phyloP scores from a whole-genome alignment of 2,888 invertebrate species.

The Creontiades dilutus region DNA sequence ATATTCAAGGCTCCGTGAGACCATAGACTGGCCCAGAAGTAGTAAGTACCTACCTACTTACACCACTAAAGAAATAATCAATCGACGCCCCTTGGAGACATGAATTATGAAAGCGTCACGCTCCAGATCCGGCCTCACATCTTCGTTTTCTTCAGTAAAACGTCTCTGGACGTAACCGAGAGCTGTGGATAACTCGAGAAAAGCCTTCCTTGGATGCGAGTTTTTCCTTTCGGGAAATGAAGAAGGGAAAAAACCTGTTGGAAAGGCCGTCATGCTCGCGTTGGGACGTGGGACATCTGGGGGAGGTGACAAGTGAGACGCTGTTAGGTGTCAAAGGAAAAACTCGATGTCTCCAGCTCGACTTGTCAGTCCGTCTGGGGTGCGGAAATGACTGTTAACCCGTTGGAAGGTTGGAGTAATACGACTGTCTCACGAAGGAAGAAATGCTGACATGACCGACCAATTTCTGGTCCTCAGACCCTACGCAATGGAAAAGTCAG shows the following conservation, averaged over 20 bases:
- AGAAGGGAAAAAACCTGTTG: conserved; percentile 28
- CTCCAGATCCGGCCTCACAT: background rate
- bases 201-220: background rate
- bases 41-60: too few relatives aligned
- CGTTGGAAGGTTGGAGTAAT: too few relatives aligned
- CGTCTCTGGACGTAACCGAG: conserved; percentile 6
- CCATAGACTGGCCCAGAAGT: too few relatives aligned
- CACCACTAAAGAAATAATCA: background rate
- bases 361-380: background rate
- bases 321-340: conserved; percentile 32
- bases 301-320: conserved; percentile 1
- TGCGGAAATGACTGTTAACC: conserved; percentile 11
- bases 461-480: too few relatives aligned
- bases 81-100: background rate
- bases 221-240: conserved; percentile 23
- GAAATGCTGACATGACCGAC: too few relatives aligned
- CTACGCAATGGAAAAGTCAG: too few relatives aligned
- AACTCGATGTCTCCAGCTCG: conserved; percentile 6
- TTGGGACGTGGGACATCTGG: background rate
- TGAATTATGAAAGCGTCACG: conserved; percentile 7
- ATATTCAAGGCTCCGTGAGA: too few relatives aligned
- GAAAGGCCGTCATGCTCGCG: conserved; percentile 20
- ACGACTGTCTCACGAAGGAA: too few relatives aligned
- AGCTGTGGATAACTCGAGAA: background rate
- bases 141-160: conserved; percentile 5